Percentiles rank a stretch among this genome's conserved stretches.
These are phyloP conservation scores for Lysandra bellargus DNA, from an alignment of 2,888 invertebrate species.

Conservation along the genomic window DNA sequence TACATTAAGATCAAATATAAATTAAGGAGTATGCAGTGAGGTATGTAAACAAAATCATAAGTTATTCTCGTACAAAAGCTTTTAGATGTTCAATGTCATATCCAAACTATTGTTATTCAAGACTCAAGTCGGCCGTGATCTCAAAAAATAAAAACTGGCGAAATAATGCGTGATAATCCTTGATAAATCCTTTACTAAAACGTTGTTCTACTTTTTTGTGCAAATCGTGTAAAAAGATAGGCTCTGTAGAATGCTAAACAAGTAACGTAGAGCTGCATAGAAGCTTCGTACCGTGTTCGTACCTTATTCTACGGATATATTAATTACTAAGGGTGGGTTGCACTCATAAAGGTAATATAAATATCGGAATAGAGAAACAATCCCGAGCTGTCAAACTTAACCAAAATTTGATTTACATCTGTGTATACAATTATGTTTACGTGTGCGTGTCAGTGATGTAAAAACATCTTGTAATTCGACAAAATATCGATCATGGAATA, in stretches of 20 bases:
- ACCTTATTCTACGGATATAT: not conserved
- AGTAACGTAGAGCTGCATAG: not conserved
- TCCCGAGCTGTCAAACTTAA: too few species aligned
- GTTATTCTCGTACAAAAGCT: not conserved
- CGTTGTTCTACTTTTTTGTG: not conserved
- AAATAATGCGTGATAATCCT: constrained; percentile 15
- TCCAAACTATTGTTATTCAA: constrained; percentile 6
- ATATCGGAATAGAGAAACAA: too few species aligned
- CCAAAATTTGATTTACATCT: too few species aligned
- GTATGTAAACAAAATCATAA: not conserved
- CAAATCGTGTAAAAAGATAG: not conserved
- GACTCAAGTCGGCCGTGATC: not conserved
- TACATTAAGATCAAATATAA: too few species aligned
- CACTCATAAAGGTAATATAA: too few species aligned
- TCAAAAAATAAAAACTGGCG: constrained; percentile 2
- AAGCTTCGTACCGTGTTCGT: not conserved
- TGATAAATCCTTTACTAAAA: not conserved
- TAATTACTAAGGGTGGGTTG: too few species aligned
- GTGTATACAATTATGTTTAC: too few species aligned
- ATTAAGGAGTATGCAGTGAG: not conserved
- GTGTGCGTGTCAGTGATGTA: too few species aligned
- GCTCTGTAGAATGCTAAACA: not conserved
- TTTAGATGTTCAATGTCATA: not conserved
- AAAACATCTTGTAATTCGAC: too few species aligned
- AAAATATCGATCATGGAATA: too few species aligned